Evolutionary conservation across 2,888 invertebrate genomes (phyloP).

Genomic region (Congeria kusceri): DNA sequence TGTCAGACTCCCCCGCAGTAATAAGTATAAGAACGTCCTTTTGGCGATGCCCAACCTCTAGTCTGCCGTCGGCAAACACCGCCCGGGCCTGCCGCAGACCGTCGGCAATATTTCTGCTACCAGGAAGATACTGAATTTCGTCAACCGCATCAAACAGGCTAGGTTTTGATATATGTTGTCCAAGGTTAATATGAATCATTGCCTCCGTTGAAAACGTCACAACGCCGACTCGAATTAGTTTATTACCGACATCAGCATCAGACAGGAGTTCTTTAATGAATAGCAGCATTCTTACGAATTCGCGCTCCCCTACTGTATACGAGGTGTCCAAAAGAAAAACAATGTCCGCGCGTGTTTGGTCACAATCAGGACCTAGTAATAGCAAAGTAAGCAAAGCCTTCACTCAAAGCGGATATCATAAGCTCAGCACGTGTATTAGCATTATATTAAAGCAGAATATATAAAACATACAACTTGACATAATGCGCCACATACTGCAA

Average conservation of each 20-base stretch:
- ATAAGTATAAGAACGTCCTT: constrained; percentile 71
- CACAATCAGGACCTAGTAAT: constrained; percentile 17
- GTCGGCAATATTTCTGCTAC: constrained; percentile 80
- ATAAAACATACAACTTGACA: too few species aligned
- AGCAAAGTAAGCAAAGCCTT: neutral
- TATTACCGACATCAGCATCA: constrained; percentile 74
- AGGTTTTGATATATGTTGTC: constrained; percentile 61
- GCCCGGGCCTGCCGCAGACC: constrained; percentile 73
- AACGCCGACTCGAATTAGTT: constrained; percentile 55
- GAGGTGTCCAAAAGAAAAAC: constrained; percentile 81
- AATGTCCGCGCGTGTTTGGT: constrained; percentile 68
- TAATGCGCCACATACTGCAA: too few species aligned
- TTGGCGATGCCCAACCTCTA: too few species aligned
- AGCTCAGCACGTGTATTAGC: too few species aligned
- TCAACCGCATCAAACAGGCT: constrained; percentile 77
- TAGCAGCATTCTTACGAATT: constrained; percentile 73
- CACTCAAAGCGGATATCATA: neutral
- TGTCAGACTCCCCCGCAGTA: constrained; percentile 80
- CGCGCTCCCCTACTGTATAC: constrained; percentile 77
- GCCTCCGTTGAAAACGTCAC: constrained; percentile 62
- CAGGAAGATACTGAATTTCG: constrained; percentile 74
- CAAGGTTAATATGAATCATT: constrained; percentile 77
- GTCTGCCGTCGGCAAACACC: constrained; percentile 62
- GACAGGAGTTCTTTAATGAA: constrained; percentile 75
- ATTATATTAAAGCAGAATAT: too few species aligned